Percentiles rank a stretch among this genome's conserved stretches.
These are phyloP conservation scores for Heliocidaris erythrogramma DNA, from an alignment of 35 echinoderm and acorn worm species.

Conservation along the genomic window DNA sequence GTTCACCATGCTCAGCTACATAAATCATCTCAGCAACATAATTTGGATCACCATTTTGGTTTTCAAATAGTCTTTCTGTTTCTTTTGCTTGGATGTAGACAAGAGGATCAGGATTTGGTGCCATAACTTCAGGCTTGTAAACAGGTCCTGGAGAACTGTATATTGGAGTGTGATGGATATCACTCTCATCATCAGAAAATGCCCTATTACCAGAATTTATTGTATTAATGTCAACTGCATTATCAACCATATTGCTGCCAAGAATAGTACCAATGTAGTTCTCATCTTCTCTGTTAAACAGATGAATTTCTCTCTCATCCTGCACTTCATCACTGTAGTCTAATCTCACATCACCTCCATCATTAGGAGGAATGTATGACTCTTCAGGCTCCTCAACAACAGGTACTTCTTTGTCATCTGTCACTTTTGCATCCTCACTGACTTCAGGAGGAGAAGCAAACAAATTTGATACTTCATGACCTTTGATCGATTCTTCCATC, in stretches of 20 bases:
- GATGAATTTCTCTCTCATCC: background rate
- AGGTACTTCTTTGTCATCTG: no score
- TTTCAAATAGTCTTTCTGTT: background rate
- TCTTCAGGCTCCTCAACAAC: no score
- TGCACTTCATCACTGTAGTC: background rate
- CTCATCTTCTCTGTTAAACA: background rate
- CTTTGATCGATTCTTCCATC: background rate
- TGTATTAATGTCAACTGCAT: background rate
- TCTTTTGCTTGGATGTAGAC: background rate
- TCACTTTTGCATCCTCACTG: no score
- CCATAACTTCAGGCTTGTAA: background rate
- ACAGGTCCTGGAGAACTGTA: background rate
- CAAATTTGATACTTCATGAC: conserved; percentile 3
- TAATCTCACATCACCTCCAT: background rate
- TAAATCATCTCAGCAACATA: background rate
- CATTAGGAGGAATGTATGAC: no score
- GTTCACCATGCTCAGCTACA: background rate
- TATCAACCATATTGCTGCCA: background rate
- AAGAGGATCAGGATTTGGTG: background rate
- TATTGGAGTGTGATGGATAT: background rate
- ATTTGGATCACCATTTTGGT: background rate
- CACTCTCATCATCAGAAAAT: background rate
- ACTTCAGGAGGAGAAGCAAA: background rate
- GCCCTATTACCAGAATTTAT: background rate
- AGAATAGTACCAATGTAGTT: background rate